Percentiles rank a stretch among this genome's conserved stretches.
Conservation (phyloP, 2,113 vertebrate species). For the Calonectris borealis region DNA sequence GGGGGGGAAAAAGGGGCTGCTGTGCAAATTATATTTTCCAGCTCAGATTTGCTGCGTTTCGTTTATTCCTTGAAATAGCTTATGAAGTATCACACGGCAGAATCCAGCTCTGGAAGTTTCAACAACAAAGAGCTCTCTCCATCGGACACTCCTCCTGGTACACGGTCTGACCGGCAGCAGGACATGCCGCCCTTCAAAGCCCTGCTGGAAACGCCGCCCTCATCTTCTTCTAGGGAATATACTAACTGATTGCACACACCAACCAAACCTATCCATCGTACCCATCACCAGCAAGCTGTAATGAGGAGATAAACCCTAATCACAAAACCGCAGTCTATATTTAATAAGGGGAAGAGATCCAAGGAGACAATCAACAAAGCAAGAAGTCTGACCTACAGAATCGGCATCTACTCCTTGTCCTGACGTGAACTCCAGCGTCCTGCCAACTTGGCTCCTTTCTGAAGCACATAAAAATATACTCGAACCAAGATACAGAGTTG, state of each 20-base stretch:
- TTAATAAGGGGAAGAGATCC: neutral
- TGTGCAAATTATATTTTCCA: neutral
- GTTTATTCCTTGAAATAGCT: neutral
- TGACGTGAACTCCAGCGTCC: neutral
- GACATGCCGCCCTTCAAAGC: constrained; percentile 57
- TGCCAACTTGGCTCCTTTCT: constrained; percentile 27
- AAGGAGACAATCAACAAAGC: neutral
- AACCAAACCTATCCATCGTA: neutral
- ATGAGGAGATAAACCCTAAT: constrained; percentile 38
- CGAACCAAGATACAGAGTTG: neutral
- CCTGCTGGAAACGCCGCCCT: neutral
- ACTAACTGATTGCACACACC: constrained; percentile 16
- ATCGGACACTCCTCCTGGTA: neutral
- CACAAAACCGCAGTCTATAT: constrained; percentile 12
- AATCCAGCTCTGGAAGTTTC: neutral
- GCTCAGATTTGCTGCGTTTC: neutral
- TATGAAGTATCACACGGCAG: neutral
- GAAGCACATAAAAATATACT: constrained; percentile 23
- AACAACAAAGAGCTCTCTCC: constrained; percentile 31
- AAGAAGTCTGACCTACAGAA: constrained; percentile 19
- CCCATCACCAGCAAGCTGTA: constrained; percentile 15
- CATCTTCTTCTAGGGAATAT: constrained; percentile 1
- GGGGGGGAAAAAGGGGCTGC: neutral
- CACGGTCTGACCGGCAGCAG: constrained; percentile 1
- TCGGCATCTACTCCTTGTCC: constrained; percentile 12